Evolutionary conservation across 2,797 vertebrate species (phyloP).

Genomic region (Micrastur ruficollis): DNA sequence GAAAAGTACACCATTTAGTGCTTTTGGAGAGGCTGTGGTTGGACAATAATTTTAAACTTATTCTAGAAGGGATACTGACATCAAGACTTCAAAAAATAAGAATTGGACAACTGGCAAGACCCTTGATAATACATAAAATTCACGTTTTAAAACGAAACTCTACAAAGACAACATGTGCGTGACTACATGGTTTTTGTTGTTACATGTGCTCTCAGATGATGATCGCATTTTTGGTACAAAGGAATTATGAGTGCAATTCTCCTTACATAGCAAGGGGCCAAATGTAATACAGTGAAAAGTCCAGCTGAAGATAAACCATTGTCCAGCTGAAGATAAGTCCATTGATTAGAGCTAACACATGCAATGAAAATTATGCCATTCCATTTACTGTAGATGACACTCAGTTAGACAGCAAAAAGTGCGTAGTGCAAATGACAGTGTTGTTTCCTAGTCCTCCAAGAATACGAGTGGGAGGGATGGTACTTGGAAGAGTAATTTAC

Average conservation of each 20-base stretch:
- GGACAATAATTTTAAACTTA: background rate
- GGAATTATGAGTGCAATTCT: background rate
- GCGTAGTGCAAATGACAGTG: slow-evolving; percentile 55
- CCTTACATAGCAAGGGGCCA: background rate
- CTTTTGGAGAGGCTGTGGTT: background rate
- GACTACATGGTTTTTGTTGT: background rate
- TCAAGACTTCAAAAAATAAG: slow-evolving; percentile 1
- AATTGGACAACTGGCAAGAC: background rate
- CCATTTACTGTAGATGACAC: background rate
- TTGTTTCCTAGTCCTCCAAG: background rate
- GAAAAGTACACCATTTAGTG: background rate
- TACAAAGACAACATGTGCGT: background rate
- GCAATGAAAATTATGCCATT: background rate
- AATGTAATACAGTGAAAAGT: background rate
- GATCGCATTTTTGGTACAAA: background rate
- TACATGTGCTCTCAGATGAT: background rate
- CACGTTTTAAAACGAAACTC: background rate
- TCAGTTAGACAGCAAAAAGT: slow-evolving; percentile 45
- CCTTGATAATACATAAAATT: background rate
- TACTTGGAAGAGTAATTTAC: background rate
- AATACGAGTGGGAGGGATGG: background rate
- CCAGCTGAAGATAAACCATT: background rate
- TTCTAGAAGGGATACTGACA: background rate
- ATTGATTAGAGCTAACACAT: background rate
- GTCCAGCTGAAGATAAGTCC: background rate